phyloP scores from a whole-genome alignment of 2,113 vertebrate species.

The Leptobrachium leishanense region DNA sequence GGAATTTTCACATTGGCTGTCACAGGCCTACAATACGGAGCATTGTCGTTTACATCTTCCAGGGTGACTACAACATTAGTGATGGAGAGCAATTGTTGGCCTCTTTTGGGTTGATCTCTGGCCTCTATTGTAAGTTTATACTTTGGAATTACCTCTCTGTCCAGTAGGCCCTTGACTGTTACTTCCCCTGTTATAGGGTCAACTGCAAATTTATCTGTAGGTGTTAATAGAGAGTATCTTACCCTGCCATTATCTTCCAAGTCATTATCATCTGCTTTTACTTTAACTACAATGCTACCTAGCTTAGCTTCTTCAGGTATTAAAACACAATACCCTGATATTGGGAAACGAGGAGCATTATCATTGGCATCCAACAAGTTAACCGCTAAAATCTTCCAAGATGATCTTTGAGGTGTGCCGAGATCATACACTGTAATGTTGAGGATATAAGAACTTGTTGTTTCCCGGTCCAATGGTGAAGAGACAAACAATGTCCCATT shows the following conservation, averaged over 20 bases:
- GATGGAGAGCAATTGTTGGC: slow-evolving; percentile 76
- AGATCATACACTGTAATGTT: slow-evolving; percentile 92
- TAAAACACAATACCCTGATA: slow-evolving; percentile 76
- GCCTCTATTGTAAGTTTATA: slow-evolving; percentile 83
- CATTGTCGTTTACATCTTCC: slow-evolving; percentile 89
- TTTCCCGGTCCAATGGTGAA: slow-evolving; percentile 84
- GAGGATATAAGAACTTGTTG: slow-evolving; percentile 84
- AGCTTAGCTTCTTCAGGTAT: slow-evolving; percentile 77
- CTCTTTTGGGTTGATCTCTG: slow-evolving; percentile 77
- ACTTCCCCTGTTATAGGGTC: slow-evolving; percentile 82
- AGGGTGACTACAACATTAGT: slow-evolving; percentile 77
- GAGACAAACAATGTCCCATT: slow-evolving; percentile 79
- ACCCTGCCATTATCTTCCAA: slow-evolving; percentile 74
- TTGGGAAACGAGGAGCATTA: slow-evolving; percentile 81
- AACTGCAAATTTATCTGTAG: slow-evolving; percentile 79
- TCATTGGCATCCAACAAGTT: slow-evolving; percentile 91
- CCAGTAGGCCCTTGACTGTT: slow-evolving; percentile 73
- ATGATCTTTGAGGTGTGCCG: slow-evolving; percentile 82
- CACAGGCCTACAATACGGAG: slow-evolving; percentile 81
- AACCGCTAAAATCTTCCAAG: slow-evolving; percentile 88
- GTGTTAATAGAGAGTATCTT: slow-evolving; percentile 78
- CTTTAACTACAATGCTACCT: slow-evolving; percentile 75
- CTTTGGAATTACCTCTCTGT: slow-evolving; percentile 77
- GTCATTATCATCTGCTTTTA: slow-evolving; percentile 78
- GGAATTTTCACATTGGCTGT: slow-evolving; percentile 80